Conservation (phyloP, 2,113 vertebrate genomes). For the Diglossa brunneiventris region DNA sequence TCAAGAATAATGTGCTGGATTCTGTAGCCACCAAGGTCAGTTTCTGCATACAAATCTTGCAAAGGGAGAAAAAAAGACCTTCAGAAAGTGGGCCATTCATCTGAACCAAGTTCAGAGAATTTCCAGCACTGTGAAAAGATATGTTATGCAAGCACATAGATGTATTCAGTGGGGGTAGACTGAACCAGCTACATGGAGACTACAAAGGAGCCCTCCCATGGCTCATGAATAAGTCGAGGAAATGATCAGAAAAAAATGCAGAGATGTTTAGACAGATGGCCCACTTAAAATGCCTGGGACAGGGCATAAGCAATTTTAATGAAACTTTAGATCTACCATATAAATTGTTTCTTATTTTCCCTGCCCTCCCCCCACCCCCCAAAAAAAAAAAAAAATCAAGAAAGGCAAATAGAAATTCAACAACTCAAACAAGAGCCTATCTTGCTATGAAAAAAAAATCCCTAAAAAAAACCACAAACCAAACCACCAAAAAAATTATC, state of each 20-base stretch:
- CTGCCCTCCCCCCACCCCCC: slow-evolving; percentile 9
- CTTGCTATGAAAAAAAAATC: slow-evolving; percentile 52
- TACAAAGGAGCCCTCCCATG: slow-evolving; percentile 99
- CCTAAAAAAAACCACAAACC: not conserved
- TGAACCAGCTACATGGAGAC: slow-evolving; percentile 88
- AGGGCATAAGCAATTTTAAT: slow-evolving; percentile 92
- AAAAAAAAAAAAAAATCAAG: slow-evolving; percentile 16
- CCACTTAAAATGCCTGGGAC: slow-evolving; percentile 97
- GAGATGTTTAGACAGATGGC: slow-evolving; percentile 99
- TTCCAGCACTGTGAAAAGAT: slow-evolving; percentile 87
- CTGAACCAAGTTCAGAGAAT: slow-evolving; percentile 93
- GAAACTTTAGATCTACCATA: slow-evolving; percentile 96
- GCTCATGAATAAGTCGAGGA: slow-evolving; percentile 99
- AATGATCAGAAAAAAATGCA: slow-evolving; percentile 98
- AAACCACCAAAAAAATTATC: not conserved
- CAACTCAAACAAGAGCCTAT: slow-evolving; percentile 79
- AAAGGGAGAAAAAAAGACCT: slow-evolving; percentile 79
- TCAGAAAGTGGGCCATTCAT: slow-evolving; percentile 92
- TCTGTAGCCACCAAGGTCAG: slow-evolving; percentile 91
- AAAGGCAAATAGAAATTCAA: slow-evolving; percentile 84
- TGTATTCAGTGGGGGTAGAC: slow-evolving; percentile 94
- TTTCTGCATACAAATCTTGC: slow-evolving; percentile 95
- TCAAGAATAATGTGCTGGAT: slow-evolving; percentile 94
- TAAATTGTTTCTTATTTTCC: slow-evolving; percentile 88
- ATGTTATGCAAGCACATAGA: slow-evolving; percentile 91